Base-by-base conservation (phyloP, 2,888 invertebrate species). In the Drosophila niveifrons region DNA sequence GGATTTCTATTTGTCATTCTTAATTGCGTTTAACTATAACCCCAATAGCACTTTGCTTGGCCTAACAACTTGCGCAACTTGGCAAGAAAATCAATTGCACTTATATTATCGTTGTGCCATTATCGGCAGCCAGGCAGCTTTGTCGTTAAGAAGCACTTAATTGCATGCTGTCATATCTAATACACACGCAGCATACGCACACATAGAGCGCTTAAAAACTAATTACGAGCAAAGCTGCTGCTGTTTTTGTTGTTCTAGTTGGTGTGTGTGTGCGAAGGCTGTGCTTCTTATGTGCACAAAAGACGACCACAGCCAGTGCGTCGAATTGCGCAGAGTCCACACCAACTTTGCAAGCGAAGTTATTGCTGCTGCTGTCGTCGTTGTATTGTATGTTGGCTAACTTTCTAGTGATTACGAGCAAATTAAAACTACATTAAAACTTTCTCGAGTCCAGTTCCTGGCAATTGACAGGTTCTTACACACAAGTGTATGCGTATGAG, bases 371-470 rank as follows among this genome's bases (percentile, higher is more conserved):
- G 15, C 9, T 29, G 31, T 17, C 6, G 13, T 13, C 39, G 39
- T 34, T 50, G 36, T 48, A 17, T 48, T 64, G 50, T 3, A 50
- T 41, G 13, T 43, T 53, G 72, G 67, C 66, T 77, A 86, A 82
- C 71, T 84, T 81, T 55, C 50, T 63, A 74, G 74, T 78, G 85
- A 89, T 88, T 88, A 83, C 70, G 82, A 85, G 81, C 88, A 89
- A 87, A 87, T 87, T 87, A 87, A 87, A 87, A 87, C 74, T 86
- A 88, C 90, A 87, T 87, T 89, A 87, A 89, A 82, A 87, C 59
- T 81, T 81, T 79, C 72, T 71, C 61, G 79, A 68, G 75, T 78
- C 78, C 74, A 78, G 68, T 68, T 68, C 44, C 68, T 68, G 74
- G 75, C 75, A 78, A 75, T 87, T 89, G 83, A 81, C 88, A 83